Evolutionary conservation across 35 echinoderm and acorn worm species (phyloP).

Genomic region (Ptychodera flava): DNA sequence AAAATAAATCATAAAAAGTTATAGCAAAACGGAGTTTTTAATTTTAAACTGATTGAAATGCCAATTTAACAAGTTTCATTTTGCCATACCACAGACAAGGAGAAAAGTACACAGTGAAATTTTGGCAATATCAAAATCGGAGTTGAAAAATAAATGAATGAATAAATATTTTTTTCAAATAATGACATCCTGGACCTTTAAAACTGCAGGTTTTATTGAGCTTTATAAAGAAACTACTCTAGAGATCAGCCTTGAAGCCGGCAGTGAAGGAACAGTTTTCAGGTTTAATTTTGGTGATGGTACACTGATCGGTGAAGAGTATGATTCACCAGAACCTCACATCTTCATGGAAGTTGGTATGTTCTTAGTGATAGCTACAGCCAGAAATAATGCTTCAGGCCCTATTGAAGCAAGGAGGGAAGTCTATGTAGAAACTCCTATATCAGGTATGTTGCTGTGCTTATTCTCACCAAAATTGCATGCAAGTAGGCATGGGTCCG

Average conservation of each 20-base stretch:
- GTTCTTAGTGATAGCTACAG: conserved; percentile 35
- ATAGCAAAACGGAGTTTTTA: too few species aligned
- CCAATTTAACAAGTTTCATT: background rate
- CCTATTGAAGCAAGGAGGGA: conserved; percentile 37
- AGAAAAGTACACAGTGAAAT: background rate
- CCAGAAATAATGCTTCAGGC: conserved; percentile 35
- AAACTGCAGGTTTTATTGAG: conserved; percentile 31
- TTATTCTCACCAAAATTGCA: too few species aligned
- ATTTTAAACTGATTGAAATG: too few species aligned
- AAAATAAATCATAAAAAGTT: too few species aligned
- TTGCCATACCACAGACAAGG: background rate
- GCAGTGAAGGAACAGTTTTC: conserved; percentile 20
- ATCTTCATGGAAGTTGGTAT: conserved; percentile 28
- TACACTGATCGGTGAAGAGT: conserved; percentile 9
- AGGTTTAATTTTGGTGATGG: conserved; percentile 46
- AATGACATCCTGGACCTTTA: too few species aligned
- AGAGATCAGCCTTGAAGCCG: conserved; percentile 17
- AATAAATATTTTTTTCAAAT: background rate
- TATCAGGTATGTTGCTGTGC: conserved; percentile 25
- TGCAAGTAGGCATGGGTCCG: too few species aligned
- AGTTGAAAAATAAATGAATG: background rate
- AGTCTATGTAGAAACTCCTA: conserved; percentile 43
- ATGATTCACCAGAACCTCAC: conserved; percentile 28
- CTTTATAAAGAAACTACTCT: conserved; percentile 24
- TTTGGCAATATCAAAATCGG: background rate